Evolutionary conservation across 2,797 vertebrate genomes (phyloP), one percentile per base, ranked within the genome.

Genomic region (Rhodeus uyekii): DNA sequence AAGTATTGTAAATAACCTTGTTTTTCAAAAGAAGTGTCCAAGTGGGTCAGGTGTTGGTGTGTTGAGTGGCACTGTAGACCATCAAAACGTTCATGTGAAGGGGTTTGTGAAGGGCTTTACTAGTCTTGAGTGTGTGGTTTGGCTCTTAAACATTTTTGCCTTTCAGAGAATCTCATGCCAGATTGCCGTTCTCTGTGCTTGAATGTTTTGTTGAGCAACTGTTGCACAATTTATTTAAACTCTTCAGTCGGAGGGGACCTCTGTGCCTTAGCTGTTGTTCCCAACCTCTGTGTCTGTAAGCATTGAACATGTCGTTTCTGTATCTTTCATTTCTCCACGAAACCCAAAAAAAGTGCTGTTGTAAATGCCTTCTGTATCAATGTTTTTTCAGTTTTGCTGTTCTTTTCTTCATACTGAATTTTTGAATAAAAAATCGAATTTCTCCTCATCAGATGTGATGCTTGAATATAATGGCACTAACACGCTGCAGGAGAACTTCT

Each of bases 201-300:
- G 96, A 97, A 96, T 95, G 95, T 97, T 96, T 93, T 92, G 95
- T 95, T 93, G 92, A 92, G 94, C 95, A 96, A 93, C 90, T 91
- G 94, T 96, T 96, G 95, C 96, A 96, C 96, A 97, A 95, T 93
- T 92, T 92, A 90, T 93, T 95, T 95, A 91, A 95, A 95, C 87
- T 92, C 93, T 87, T 90, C 87, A 91, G 93, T 91, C 95, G 93
- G 93, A 93, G 95, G 87, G 85, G 82, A 24, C 93, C 91, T 94
- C 95, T 94, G 98, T 99, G 98, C 97, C 97, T 99, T 99, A 98
- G 96, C 96, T 96, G 94, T 96, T 93, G 93, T 94, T 86, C 82
- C 92, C 94, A 93, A 95, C 93, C 92, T 92, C 90, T 88, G 90
- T 94, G 93, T 97, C 94, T 89, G 90, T 95, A 91, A 94, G 91